phyloP scores from a whole-genome alignment of 2,888 invertebrate genomes.

The Euclidia mi region DNA sequence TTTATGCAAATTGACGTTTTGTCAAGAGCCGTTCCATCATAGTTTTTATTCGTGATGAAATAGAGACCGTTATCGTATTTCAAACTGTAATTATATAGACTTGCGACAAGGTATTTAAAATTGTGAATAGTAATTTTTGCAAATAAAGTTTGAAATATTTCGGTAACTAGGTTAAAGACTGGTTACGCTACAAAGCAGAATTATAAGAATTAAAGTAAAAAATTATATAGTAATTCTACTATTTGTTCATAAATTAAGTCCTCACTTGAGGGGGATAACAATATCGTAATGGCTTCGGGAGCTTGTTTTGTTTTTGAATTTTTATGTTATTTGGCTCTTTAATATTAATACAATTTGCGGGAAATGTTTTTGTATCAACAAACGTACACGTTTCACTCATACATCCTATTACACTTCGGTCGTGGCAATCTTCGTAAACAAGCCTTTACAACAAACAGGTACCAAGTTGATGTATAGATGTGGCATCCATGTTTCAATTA shows the following conservation, averaged over 20 bases:
- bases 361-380: slow-evolving; percentile 23
- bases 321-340: slow-evolving; percentile 25
- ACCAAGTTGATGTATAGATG: no score
- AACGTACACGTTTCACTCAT: slow-evolving; percentile 11
- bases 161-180: no score
- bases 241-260: slow-evolving; percentile 47
- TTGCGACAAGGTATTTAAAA: no score
- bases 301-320: slow-evolving; percentile 47
- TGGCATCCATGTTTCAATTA: no score
- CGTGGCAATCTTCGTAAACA: no score
- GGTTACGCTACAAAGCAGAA: background rate
- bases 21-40: slow-evolving; percentile 18
- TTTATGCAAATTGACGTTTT: slow-evolving; percentile 38
- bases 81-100: background rate
- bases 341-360: slow-evolving; percentile 37
- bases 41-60: slow-evolving; percentile 8
- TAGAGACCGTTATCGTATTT: background rate
- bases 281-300: slow-evolving; percentile 57
- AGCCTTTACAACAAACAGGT: no score
- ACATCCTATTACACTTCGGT: background rate
- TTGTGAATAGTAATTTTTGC: no score
- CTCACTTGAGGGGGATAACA: slow-evolving; percentile 50
- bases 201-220: slow-evolving; percentile 3
- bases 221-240: slow-evolving; percentile 49
- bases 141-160: no score